A percentile compares a stretch with the other conserved stretches of the same genome.
Conservation (phyloP, 2,888 invertebrate genomes). For the Calliphora vomitoria region DNA sequence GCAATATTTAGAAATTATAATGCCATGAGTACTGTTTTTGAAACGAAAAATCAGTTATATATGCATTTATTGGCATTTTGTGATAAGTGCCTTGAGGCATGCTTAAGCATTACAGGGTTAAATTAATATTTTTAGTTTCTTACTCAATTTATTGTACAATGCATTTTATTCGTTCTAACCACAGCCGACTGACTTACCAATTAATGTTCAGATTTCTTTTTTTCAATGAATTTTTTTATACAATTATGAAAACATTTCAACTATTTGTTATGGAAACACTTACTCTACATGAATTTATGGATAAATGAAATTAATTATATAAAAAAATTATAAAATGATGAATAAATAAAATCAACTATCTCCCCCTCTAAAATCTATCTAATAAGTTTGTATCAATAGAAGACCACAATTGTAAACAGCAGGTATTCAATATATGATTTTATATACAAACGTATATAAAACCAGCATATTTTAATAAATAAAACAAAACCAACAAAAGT, state of each 20-base stretch:
- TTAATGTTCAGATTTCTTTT: not conserved
- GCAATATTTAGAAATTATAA: too few species aligned
- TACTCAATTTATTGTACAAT: not conserved
- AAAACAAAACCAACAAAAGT: not conserved
- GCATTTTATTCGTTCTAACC: not conserved
- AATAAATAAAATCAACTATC: constrained; percentile 16
- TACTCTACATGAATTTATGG: constrained; percentile 50
- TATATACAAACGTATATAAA: constrained; percentile 11
- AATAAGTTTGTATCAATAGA: not conserved
- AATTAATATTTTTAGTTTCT: too few species aligned
- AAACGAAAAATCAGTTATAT: too few species aligned
- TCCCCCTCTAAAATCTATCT: not conserved
- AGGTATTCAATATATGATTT: constrained; percentile 25
- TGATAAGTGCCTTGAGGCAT: too few species aligned
- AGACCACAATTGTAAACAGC: not conserved
- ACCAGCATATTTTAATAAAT: constrained; percentile 45
- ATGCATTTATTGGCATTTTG: too few species aligned
- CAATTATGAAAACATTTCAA: not conserved
- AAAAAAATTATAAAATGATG: not conserved
- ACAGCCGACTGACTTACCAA: not conserved
- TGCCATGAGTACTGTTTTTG: too few species aligned
- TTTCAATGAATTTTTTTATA: not conserved
- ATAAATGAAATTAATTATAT: constrained; percentile 58
- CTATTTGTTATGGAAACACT: not conserved
- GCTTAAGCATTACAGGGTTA: too few species aligned